phyloP scores from a whole-genome alignment of 2,888 invertebrate species.

The Argyra leucocephala region DNA sequence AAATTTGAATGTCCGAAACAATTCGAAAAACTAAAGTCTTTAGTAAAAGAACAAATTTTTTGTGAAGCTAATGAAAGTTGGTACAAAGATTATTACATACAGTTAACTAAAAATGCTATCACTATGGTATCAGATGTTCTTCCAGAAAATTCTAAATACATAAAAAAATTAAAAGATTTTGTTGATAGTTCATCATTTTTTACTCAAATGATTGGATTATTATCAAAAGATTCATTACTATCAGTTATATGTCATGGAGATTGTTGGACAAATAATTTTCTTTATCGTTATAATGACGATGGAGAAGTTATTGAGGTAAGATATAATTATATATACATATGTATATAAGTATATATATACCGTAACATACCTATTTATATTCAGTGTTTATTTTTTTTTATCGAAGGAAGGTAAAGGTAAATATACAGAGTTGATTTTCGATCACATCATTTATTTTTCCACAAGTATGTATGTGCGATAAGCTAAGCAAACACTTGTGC shows the following conservation, averaged over 20 bases:
- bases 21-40: constrained; percentile 45
- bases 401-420: too few species aligned
- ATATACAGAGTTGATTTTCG: too few species aligned
- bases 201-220: constrained; percentile 56
- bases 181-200: constrained; percentile 57
- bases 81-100: constrained; percentile 58
- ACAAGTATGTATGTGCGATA: too few species aligned
- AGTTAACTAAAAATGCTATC: constrained; percentile 55
- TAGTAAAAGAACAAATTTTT: constrained; percentile 51
- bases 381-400: background rate
- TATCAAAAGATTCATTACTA: constrained; percentile 52
- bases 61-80: constrained; percentile 56
- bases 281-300: constrained; percentile 50
- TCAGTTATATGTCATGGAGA: constrained; percentile 66
- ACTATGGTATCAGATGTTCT: constrained; percentile 48
- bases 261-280: constrained; percentile 66
- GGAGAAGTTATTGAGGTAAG: constrained; percentile 49
- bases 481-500: too few species aligned
- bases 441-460: too few species aligned
- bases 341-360: too few species aligned
- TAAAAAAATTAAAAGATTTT: constrained; percentile 52
- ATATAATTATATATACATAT: background rate
- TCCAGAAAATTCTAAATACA: constrained; percentile 44
- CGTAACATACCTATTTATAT: background rate
- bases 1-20: constrained; percentile 50